Evolutionary conservation across 2,113 vertebrate genomes (phyloP).

Genomic region (Pelobates fuscus): DNA sequence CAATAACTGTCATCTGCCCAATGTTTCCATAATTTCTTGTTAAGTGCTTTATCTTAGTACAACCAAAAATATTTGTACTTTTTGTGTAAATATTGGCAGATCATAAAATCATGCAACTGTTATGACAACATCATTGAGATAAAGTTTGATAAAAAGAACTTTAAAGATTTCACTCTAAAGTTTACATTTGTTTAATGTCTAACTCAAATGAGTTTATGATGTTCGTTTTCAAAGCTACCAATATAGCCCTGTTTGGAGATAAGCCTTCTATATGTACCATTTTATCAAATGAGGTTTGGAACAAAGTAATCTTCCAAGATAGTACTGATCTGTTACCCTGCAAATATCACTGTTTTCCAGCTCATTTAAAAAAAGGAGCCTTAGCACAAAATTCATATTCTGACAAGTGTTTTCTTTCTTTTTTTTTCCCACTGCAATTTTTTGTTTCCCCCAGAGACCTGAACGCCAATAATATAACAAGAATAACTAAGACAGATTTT

Average conservation of each 20-base stretch:
- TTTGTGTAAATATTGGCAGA: not conserved
- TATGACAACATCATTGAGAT: not conserved
- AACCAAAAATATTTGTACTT: not conserved
- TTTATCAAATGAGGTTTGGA: slow-evolving; percentile 45
- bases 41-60: not conserved
- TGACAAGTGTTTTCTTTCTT: slow-evolving; percentile 39
- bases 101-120: slow-evolving; percentile 22
- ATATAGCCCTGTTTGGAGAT: slow-evolving; percentile 40
- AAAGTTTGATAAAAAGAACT: not conserved
- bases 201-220: slow-evolving; percentile 43
- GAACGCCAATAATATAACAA: slow-evolving; percentile 98
- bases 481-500: slow-evolving; percentile 94
- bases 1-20: too few relatives aligned
- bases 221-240: slow-evolving; percentile 28
- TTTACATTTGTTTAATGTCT: slow-evolving; percentile 20
- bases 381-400: slow-evolving; percentile 6
- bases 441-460: slow-evolving; percentile 80
- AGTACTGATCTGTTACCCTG: not conserved
- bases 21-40: too few relatives aligned
- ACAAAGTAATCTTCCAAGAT: not conserved
- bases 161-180: not conserved
- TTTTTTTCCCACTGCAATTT: slow-evolving; percentile 59
- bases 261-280: not conserved
- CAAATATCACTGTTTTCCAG: not conserved
- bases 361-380: slow-evolving; percentile 43